These are phyloP conservation scores for Hystrix cristata DNA, from an alignment of 2,113 vertebrate species.

Conservation along the genomic window DNA sequence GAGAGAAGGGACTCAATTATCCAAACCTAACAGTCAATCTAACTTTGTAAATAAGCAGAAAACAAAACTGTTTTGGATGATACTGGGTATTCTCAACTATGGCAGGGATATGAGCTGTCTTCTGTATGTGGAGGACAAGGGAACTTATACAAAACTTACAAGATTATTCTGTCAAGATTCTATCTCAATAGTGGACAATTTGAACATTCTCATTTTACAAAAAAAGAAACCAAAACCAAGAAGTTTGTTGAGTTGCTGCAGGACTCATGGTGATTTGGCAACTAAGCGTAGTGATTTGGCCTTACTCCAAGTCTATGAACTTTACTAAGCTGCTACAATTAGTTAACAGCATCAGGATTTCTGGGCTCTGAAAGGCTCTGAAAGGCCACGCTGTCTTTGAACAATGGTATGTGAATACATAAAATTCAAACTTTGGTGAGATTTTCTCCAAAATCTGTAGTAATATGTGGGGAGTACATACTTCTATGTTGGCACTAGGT, in stretches of 20 bases:
- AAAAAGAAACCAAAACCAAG: constrained; percentile 3
- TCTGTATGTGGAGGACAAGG: background rate
- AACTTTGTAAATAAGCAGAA: constrained; percentile 11
- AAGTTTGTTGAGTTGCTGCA: background rate
- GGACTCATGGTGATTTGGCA: background rate
- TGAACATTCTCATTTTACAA: background rate
- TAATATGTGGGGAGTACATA: background rate
- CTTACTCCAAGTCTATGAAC: background rate
- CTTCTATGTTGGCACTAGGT: background rate
- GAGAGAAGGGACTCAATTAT: background rate
- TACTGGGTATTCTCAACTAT: background rate
- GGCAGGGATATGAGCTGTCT: background rate
- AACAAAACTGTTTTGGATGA: constrained; percentile 12
- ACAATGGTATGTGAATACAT: background rate
- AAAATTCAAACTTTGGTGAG: constrained; percentile 20
- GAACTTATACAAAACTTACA: background rate
- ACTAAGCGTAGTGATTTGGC: background rate
- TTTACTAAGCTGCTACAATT: background rate
- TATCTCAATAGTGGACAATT: background rate
- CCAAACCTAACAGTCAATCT: constrained; percentile 6
- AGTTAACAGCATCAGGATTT: background rate
- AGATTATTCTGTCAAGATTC: constrained; percentile 39
- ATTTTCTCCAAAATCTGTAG: background rate
- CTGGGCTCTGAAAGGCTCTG: background rate
- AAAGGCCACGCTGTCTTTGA: background rate